phyloP scores from a whole-genome alignment of 2,113 vertebrate species.

The Orientallactaga bullata region DNA sequence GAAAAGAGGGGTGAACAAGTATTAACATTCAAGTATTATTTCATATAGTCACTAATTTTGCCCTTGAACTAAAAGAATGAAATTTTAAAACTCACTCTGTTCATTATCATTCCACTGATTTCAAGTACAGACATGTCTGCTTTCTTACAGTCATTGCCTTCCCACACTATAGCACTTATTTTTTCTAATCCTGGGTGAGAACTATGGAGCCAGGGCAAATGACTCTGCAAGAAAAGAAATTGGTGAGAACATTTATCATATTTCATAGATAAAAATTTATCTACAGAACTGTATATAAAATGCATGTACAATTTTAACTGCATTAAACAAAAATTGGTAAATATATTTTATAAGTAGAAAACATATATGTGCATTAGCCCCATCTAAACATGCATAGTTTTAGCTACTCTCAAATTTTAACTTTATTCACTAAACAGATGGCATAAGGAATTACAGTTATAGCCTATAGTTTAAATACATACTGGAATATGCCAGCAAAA shows the following conservation, averaged over 20 bases:
- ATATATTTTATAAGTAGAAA: constrained; percentile 40
- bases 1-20: neutral
- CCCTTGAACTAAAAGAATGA: constrained; percentile 10
- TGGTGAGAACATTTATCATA: constrained; percentile 13
- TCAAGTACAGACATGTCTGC: constrained; percentile 99
- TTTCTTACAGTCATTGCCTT: constrained; percentile 99
- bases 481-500: constrained; percentile 52
- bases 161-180: constrained; percentile 99
- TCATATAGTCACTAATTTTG: neutral
- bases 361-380: neutral
- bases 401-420: constrained; percentile 52
- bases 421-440: constrained; percentile 29
- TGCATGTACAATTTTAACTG: neutral
- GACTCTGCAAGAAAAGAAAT: constrained; percentile 89
- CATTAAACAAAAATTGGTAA: constrained; percentile 23
- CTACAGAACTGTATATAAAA: neutral
- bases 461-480: constrained; percentile 37
- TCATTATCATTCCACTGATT: constrained; percentile 99
- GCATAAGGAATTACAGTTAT: constrained; percentile 16
- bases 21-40: neutral
- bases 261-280: constrained; percentile 29
- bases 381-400: neutral
- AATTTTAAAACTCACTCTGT: constrained; percentile 91
- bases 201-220: constrained; percentile 97
- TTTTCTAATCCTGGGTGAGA: constrained; percentile 96